phyloP scores from a whole-genome alignment of 2,797 vertebrate species.

The Hephaestus fuliginosus region DNA sequence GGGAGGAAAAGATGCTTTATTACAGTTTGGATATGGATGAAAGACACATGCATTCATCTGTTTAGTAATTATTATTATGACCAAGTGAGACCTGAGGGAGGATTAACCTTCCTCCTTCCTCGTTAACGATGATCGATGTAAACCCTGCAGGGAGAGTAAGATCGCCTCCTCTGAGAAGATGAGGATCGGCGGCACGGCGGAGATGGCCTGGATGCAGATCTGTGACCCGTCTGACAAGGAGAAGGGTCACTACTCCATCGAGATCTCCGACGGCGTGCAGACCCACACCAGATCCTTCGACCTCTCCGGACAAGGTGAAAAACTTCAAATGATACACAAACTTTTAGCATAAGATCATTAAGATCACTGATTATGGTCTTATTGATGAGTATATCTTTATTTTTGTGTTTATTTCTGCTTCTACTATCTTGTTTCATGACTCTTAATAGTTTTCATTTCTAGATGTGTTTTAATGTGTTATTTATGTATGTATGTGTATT shows the following conservation, averaged over 20 bases:
- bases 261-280: slow-evolving; percentile 90
- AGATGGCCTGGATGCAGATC: slow-evolving; percentile 97
- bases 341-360: no score
- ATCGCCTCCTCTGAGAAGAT: slow-evolving; percentile 96
- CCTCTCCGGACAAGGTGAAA: slow-evolving; percentile 94
- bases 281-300: slow-evolving; percentile 91
- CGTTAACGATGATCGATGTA: background rate
- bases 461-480: background rate
- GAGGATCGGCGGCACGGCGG: slow-evolving; percentile 92
- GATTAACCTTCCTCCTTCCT: no score
- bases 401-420: no score
- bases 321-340: no score
- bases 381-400: no score
- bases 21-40: no score
- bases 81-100: no score
- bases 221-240: slow-evolving; percentile 95
- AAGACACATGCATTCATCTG: no score
- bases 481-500: background rate
- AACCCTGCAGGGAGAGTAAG: slow-evolving; percentile 90
- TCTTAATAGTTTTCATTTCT: background rate
- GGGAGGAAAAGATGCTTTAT: no score
- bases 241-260: slow-evolving; percentile 95
- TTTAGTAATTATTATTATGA: no score
- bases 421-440: no score
- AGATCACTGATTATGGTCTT: no score